Conservation (phyloP, 1,140 invertebrate genomes). For the Drosophila erecta region DNA sequence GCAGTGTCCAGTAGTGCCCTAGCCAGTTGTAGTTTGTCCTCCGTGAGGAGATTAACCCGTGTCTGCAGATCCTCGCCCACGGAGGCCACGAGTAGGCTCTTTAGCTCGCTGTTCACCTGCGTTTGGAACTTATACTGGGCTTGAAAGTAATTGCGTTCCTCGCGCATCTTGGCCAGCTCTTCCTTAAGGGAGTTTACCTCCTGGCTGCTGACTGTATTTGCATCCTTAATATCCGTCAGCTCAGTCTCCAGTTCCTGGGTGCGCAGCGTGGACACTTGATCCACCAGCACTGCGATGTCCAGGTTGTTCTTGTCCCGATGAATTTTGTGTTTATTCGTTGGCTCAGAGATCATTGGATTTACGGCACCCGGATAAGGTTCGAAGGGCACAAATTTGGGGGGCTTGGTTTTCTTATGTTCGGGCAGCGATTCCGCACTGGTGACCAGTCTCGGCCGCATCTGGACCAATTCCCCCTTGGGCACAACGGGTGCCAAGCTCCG, state of each 20-base stretch:
- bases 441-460: conserved; percentile 68
- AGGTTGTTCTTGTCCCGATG: conserved; percentile 86
- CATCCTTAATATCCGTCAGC: conserved; percentile 1
- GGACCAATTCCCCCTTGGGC: conserved; percentile 76
- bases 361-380: conserved; percentile 95
- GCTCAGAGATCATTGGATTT: conserved; percentile 88
- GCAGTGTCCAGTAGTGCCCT: conserved; percentile 93
- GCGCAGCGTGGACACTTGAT: conserved; percentile 88
- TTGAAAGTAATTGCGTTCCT: conserved; percentile 88
- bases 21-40: conserved; percentile 95
- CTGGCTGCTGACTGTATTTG: background rate
- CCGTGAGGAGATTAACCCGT: conserved; percentile 93
- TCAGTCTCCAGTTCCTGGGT: conserved; percentile 85
- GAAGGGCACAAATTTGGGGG: conserved; percentile 94
- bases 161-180: conserved; percentile 85
- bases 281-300: conserved; percentile 89
- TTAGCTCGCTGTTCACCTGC: conserved; percentile 96
- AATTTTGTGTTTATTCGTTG: conserved; percentile 68
- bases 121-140: conserved; percentile 90
- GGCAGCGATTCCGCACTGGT: conserved; percentile 22
- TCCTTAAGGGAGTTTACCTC: conserved; percentile 61
- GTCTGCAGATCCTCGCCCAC: conserved; percentile 96
- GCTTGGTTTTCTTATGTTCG: conserved; percentile 87
- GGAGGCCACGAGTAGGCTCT: conserved; percentile 96
- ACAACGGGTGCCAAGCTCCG: conserved; percentile 65